A percentile compares a stretch with the other conserved stretches of the same genome.
phyloP scores from a whole-genome alignment of 2,888 invertebrate species.

The Julus scandinavius region DNA sequence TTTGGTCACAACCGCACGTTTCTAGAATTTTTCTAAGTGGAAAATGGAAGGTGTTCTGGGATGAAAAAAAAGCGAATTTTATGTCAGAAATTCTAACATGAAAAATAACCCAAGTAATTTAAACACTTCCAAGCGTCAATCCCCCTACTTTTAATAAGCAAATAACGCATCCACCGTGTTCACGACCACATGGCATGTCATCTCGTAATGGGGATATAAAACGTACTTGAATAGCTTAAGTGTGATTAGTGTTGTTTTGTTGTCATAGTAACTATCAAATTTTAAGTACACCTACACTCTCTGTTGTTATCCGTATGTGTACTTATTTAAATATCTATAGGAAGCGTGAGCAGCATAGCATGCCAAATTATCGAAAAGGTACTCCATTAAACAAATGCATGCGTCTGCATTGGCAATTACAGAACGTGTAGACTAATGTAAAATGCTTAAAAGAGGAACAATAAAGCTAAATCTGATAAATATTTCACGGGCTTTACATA shows the following conservation, averaged over 20 bases:
- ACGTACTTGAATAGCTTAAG: slow-evolving; percentile 16
- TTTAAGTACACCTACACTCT: neutral
- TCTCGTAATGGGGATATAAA: neutral
- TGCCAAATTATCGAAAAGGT: neutral
- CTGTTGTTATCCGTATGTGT: neutral
- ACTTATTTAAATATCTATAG: slow-evolving; percentile 11
- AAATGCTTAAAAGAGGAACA: neutral
- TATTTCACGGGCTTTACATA: neutral
- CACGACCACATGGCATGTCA: slow-evolving; percentile 20
- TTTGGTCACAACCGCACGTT: slow-evolving; percentile 26
- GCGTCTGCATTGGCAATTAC: neutral
- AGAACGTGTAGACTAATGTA: neutral
- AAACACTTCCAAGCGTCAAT: neutral
- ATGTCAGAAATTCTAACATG: neutral
- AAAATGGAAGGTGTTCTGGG: neutral
- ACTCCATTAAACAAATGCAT: neutral
- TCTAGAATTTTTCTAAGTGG: neutral
- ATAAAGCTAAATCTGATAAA: neutral
- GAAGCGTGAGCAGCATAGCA: neutral
- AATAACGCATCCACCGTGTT: neutral
- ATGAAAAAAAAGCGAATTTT: neutral
- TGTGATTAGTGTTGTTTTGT: slow-evolving; percentile 35
- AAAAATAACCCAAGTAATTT: neutral
- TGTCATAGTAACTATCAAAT: slow-evolving; percentile 34
- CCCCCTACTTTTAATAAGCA: neutral